Evolutionary conservation across 1,140 invertebrate species (phyloP).

Genomic region (Rhyzopertha dominica): DNA sequence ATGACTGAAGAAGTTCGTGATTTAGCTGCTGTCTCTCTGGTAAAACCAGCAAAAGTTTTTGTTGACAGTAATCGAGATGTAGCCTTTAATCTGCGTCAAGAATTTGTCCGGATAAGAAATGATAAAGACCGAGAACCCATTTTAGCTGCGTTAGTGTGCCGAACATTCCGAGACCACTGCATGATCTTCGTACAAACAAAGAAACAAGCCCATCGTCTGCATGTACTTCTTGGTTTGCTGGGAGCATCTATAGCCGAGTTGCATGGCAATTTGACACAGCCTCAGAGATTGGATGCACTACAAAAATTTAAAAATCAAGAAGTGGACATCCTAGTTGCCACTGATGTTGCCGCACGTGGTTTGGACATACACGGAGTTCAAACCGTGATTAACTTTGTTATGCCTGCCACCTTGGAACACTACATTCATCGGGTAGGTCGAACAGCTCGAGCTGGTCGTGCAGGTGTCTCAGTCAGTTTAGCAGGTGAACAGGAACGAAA

Average conservation of each 20-base stretch:
- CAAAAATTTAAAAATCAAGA: conserved; percentile 83
- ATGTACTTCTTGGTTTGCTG: conserved; percentile 84
- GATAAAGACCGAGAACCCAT: conserved; percentile 86
- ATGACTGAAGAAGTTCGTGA: conserved; percentile 96
- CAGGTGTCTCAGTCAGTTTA: conserved; percentile 87
- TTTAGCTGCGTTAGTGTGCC: conserved; percentile 81
- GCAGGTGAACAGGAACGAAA: conserved; percentile 88
- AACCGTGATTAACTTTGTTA: conserved; percentile 94
- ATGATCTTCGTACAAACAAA: conserved; percentile 98
- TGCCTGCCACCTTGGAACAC: conserved; percentile 90
- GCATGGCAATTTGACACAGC: conserved; percentile 92
- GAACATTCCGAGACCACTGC: conserved; percentile 87
- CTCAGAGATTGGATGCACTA: conserved; percentile 84
- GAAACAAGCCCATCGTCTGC: conserved; percentile 85
- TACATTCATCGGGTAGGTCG: conserved; percentile 85
- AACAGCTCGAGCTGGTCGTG: conserved; percentile 88
- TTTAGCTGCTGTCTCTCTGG: conserved; percentile 84
- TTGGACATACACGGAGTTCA: conserved; percentile 94
- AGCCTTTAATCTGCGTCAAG: conserved; percentile 90
- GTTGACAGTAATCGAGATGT: conserved; percentile 95
- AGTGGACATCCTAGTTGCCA: conserved; percentile 89
- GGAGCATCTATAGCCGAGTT: conserved; percentile 70
- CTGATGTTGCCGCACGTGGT: conserved; percentile 94
- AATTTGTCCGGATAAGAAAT: conserved; percentile 81
- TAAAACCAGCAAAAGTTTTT: conserved; percentile 88